A percentile compares a stretch with the other conserved stretches of the same genome.
Evolutionary conservation across 2,888 invertebrate species (phyloP).

Genomic region (Hoplodrina ambigua): DNA sequence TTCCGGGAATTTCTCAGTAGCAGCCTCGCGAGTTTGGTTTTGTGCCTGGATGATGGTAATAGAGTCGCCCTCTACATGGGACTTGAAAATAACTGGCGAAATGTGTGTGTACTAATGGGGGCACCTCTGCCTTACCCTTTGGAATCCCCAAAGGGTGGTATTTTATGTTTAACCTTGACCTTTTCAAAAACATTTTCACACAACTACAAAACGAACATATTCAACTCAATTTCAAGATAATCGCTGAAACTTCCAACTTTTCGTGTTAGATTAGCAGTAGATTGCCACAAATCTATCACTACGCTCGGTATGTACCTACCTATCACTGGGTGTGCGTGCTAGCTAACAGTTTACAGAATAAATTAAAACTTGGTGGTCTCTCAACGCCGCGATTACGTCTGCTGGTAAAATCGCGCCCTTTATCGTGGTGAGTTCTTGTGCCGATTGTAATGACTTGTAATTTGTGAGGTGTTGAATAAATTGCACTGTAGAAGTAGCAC

Average conservation of each 20-base stretch:
- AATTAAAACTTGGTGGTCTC: conserved; percentile 68
- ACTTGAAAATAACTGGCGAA: too few relatives aligned
- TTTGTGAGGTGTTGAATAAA: conserved; percentile 45
- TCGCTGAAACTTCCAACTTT: conserved; percentile 41
- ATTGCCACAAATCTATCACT: conserved; percentile 60
- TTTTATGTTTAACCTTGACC: conserved; percentile 18
- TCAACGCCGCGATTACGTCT: conserved; percentile 47
- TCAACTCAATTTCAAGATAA: conserved; percentile 46
- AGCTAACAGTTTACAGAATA: conserved; percentile 65
- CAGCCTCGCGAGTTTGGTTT: too few relatives aligned
- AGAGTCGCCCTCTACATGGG: too few relatives aligned
- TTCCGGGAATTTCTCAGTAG: too few relatives aligned
- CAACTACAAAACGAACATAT: conserved; percentile 21
- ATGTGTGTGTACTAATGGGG: too few relatives aligned
- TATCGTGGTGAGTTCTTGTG: conserved; percentile 34
- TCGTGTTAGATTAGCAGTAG: conserved; percentile 39
- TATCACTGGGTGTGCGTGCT: conserved; percentile 55
- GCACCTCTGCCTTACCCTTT: too few relatives aligned
- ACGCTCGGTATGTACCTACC: neutral
- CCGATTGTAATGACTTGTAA: conserved; percentile 40
- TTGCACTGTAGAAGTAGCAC: conserved; percentile 5
- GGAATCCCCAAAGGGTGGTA: too few relatives aligned
- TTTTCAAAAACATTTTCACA: neutral
- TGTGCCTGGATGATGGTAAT: too few relatives aligned
- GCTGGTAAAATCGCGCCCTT: conserved; percentile 37